Conservation (phyloP, 92 coral and sea anemone genomes). For the Umimayanthus chanpuru region DNA sequence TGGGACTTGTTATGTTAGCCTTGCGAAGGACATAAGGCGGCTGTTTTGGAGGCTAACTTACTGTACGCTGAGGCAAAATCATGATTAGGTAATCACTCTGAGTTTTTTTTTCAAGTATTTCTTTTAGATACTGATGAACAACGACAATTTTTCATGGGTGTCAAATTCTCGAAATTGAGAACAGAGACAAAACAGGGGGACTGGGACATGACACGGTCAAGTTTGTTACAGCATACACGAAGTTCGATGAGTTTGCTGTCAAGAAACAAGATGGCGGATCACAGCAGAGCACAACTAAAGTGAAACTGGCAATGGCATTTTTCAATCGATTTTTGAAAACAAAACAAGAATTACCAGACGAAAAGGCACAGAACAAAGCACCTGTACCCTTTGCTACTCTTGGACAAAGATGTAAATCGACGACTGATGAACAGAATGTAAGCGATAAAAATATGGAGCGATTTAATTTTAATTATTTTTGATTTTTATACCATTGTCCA, state of each 20-base stretch:
- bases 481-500: neutral
- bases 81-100: too few species aligned
- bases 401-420: neutral
- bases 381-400: neutral
- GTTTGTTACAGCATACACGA: conserved; percentile 12
- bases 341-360: conserved; percentile 6
- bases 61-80: too few species aligned
- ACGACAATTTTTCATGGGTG: too few species aligned
- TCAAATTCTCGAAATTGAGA: too few species aligned
- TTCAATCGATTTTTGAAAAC: conserved; percentile 32
- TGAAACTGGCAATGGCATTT: conserved; percentile 30
- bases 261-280: conserved; percentile 35
- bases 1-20: too few species aligned
- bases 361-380: conserved; percentile 9
- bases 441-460: neutral
- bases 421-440: neutral
- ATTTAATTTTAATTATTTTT: too few species aligned
- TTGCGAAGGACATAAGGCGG: too few species aligned
- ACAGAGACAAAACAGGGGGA: too few species aligned
- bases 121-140: too few species aligned
- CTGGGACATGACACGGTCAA: neutral
- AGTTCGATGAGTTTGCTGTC: neutral
- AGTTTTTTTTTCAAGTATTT: too few species aligned
- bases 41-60: too few species aligned
- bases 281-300: neutral